Conservation (phyloP, 2,888 invertebrate species). For the Callimorpha dominula region DNA sequence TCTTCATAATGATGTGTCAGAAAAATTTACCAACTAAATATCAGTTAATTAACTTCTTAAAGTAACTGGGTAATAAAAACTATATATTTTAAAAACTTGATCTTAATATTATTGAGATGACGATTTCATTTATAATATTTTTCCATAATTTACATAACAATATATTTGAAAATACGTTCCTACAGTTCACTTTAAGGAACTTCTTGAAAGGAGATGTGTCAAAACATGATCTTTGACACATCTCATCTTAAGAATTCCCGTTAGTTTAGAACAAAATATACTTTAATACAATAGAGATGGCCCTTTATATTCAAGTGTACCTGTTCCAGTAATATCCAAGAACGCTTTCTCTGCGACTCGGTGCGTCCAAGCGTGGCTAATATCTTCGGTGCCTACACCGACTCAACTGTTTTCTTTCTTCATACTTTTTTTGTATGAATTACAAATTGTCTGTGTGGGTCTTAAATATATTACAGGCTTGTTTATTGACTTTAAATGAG, state of each 20-base stretch:
- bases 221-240: neutral
- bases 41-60: neutral
- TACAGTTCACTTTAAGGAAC: too few relatives aligned
- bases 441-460: constrained; percentile 36
- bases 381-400: constrained; percentile 60
- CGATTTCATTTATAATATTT: too few relatives aligned
- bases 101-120: neutral
- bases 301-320: neutral
- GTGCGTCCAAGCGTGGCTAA: constrained; percentile 74
- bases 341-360: constrained; percentile 69
- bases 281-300: neutral
- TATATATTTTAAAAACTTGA: too few relatives aligned
- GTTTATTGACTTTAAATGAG: neutral
- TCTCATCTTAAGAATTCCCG: neutral
- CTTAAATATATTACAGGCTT: neutral
- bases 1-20: too few relatives aligned
- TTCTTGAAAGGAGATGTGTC: too few relatives aligned
- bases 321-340: constrained; percentile 32
- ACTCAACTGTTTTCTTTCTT: constrained; percentile 67
- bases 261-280: neutral
- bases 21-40: neutral
- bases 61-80: neutral
- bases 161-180: too few relatives aligned
- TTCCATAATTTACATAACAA: too few relatives aligned
- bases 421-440: constrained; percentile 55